These are phyloP conservation scores for Sericinus montela DNA, from an alignment of 2,888 invertebrate species.

Conservation along the genomic window DNA sequence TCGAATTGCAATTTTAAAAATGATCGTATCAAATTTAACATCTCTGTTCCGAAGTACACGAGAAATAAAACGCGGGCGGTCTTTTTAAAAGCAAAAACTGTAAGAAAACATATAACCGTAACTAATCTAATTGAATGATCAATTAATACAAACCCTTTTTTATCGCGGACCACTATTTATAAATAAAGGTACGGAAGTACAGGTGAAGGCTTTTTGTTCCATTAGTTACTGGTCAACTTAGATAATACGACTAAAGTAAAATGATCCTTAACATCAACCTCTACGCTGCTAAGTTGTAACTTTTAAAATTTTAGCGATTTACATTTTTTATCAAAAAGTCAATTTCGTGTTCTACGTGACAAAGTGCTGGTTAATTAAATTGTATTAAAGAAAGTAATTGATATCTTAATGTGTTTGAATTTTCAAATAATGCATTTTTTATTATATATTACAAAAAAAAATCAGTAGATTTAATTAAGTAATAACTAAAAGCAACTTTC, in stretches of 20 bases:
- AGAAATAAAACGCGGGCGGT: conserved; percentile 4
- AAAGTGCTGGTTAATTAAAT: conserved; percentile 52
- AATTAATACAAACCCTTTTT: conserved; percentile 19
- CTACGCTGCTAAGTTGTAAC: conserved; percentile 26
- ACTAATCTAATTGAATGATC: conserved; percentile 19
- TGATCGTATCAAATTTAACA: too few species aligned
- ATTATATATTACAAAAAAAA: too few species aligned
- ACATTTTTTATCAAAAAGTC: conserved; percentile 36
- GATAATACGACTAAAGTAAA: conserved; percentile 23
- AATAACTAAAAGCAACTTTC: too few species aligned
- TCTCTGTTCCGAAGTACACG: too few species aligned
- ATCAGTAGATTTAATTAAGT: too few species aligned
- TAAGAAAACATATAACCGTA: conserved; percentile 2
- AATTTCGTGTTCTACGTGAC: conserved; percentile 56
- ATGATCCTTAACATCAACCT: conserved; percentile 21
- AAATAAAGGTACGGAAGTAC: conserved; percentile 46
- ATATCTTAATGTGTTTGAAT: neutral
- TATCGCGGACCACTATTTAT: conserved; percentile 34
- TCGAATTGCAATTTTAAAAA: too few species aligned
- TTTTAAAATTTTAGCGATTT: conserved; percentile 23
- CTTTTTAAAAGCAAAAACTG: conserved; percentile 7
- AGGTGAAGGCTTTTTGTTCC: conserved; percentile 42
- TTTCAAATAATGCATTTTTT: too few species aligned
- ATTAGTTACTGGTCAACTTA: conserved; percentile 41
- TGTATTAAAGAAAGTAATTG: neutral